Conservation (phyloP, 1,140 invertebrate genomes). For the Leptinotarsa texana region DNA sequence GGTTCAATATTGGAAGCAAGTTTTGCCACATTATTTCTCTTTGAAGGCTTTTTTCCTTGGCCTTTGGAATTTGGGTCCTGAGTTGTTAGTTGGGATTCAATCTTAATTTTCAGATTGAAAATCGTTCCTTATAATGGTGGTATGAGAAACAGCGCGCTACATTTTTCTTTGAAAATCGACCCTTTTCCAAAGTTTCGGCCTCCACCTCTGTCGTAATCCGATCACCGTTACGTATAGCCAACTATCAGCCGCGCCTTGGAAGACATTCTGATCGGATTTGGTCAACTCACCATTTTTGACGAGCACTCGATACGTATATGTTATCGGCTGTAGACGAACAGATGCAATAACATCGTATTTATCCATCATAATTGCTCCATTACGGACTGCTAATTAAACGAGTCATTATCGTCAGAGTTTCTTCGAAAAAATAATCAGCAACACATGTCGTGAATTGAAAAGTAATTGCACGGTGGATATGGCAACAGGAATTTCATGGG, state of each 20-base stretch:
- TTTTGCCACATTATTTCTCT: too few species aligned
- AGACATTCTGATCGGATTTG: conserved; percentile 16
- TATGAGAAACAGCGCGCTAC: too few species aligned
- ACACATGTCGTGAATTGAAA: conserved; percentile 2
- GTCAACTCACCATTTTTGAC: conserved; percentile 13
- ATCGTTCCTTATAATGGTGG: too few species aligned
- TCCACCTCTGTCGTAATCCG: not conserved
- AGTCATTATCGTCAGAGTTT: conserved; percentile 8
- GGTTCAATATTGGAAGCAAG: too few species aligned
- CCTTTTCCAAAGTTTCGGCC: too few species aligned
- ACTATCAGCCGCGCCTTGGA: conserved; percentile 10
- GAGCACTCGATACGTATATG: not conserved
- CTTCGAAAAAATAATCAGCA: conserved; percentile 10
- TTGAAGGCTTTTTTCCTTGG: too few species aligned
- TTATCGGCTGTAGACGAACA: not conserved
- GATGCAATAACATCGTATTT: conserved; percentile 15
- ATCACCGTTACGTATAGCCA: not conserved
- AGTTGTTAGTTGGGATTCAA: too few species aligned
- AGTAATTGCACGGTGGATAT: not conserved
- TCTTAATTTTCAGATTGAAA: too few species aligned
- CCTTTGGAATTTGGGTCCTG: too few species aligned
- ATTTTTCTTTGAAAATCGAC: too few species aligned
- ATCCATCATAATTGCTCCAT: conserved; percentile 18
- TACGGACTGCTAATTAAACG: conserved; percentile 5
- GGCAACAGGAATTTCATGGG: not conserved